These are phyloP conservation scores for Pagrus major DNA, from an alignment of 2,113 vertebrate genomes.

Conservation along the genomic window DNA sequence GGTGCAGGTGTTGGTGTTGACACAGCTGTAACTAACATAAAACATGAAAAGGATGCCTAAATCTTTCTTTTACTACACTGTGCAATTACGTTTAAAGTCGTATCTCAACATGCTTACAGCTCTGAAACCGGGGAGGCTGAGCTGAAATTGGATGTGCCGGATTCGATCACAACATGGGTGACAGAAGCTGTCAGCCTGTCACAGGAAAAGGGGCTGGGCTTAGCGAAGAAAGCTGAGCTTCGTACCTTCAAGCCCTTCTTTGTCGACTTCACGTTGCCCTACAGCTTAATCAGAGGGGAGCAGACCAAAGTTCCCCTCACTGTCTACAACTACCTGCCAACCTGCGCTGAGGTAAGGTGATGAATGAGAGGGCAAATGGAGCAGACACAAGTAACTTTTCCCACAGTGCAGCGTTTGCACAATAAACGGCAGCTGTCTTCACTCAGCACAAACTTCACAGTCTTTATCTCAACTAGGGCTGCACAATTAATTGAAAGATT, in stretches of 20 bases:
- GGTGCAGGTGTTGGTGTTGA: constrained; percentile 70
- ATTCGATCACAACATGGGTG: constrained; percentile 96
- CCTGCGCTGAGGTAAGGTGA: constrained; percentile 87
- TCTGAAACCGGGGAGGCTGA: constrained; percentile 84
- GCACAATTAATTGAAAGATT: too few relatives aligned
- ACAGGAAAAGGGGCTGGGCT: constrained; percentile 85
- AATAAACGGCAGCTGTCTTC: background rate
- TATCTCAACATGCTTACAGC: constrained; percentile 68
- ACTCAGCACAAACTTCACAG: background rate
- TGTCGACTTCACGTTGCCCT: constrained; percentile 91
- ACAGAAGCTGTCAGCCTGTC: constrained; percentile 88
- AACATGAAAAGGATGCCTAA: constrained; percentile 16
- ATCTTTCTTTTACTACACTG: constrained; percentile 8
- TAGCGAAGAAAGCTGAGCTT: constrained; percentile 85
- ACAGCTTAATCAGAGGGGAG: constrained; percentile 90
- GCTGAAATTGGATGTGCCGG: constrained; percentile 87
- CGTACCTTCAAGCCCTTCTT: constrained; percentile 94
- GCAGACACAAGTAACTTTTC: background rate
- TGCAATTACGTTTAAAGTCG: constrained; percentile 7
- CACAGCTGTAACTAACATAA: constrained; percentile 64
- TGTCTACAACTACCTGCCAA: constrained; percentile 90
- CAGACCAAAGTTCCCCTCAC: constrained; percentile 93
- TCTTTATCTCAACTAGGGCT: background rate
- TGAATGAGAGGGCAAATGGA: background rate
- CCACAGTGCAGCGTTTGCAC: background rate